phyloP scores from a whole-genome alignment of 2,797 vertebrate genomes.

The Meriones psammophilus region DNA sequence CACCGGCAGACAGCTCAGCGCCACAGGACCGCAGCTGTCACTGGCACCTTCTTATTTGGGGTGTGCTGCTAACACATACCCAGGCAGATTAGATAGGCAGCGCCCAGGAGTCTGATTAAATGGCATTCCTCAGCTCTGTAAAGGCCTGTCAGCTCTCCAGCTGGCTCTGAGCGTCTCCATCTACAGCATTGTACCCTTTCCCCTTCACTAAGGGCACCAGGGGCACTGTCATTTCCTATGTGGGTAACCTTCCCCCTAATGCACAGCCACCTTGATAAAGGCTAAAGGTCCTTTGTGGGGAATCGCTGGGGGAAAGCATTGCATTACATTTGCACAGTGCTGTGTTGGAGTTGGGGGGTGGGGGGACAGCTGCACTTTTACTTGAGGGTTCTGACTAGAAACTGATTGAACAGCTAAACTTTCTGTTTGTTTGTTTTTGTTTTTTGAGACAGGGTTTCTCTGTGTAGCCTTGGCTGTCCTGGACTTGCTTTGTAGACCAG shows the following conservation, averaged over 20 bases:
- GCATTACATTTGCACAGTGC: background rate
- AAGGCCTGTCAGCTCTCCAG: background rate
- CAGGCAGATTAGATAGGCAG: slow-evolving; percentile 85
- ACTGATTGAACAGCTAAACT: fast-evolving
- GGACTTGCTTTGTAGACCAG: too few species aligned
- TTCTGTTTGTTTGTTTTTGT: too few species aligned
- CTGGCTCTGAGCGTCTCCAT: background rate
- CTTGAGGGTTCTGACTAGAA: background rate
- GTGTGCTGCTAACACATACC: slow-evolving; percentile 85
- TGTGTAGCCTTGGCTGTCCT: too few species aligned
- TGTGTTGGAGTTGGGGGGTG: background rate
- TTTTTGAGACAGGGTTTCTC: too few species aligned
- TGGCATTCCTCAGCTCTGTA: slow-evolving; percentile 60
- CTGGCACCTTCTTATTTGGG: slow-evolving; percentile 87
- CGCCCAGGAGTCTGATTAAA: slow-evolving; percentile 68
- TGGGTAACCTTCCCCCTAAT: background rate
- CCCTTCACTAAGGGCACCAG: background rate
- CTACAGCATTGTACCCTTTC: background rate
- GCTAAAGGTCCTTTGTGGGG: background rate
- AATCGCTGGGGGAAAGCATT: background rate
- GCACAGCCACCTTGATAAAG: background rate
- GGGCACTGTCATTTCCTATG: background rate
- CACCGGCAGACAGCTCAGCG: slow-evolving; percentile 85
- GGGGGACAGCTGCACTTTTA: background rate
- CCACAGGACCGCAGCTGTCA: slow-evolving; percentile 82